Percentiles rank a stretch among this genome's conserved stretches.
Conservation (phyloP, 2,888 invertebrate genomes). For the Linyphia triangularis region DNA sequence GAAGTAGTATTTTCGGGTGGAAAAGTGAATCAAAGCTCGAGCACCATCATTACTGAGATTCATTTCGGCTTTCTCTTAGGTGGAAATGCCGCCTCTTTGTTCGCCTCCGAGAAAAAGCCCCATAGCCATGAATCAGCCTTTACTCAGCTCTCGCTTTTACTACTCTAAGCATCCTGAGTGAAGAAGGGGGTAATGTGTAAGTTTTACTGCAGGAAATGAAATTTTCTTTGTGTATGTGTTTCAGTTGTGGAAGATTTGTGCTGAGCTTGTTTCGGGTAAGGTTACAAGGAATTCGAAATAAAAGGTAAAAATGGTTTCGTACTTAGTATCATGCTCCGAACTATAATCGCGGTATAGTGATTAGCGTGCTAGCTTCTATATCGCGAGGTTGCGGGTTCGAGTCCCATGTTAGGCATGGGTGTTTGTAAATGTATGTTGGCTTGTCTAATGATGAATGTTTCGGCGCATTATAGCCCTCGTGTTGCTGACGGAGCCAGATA, state of each 20-base stretch:
- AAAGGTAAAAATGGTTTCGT: no score
- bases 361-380: no score
- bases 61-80: conserved; percentile 3
- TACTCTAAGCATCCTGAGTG: neutral
- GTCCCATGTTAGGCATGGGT: no score
- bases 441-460: no score
- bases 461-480: no score
- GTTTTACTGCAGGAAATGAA: conserved; percentile 7
- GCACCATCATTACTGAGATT: conserved; percentile 48
- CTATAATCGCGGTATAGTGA: no score
- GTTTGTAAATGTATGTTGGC: no score
- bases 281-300: no score
- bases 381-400: no score
- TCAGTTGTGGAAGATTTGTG: neutral
- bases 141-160: neutral
- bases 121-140: conserved; percentile 40
- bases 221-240: neutral
- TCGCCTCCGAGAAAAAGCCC: conserved; percentile 29
- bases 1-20: conserved; percentile 49
- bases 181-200: conserved; percentile 15
- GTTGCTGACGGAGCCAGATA: no score
- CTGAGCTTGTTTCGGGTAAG: neutral
- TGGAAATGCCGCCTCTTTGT: conserved; percentile 23
- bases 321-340: no score
- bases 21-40: conserved; percentile 59